Percentiles rank a stretch among this genome's conserved stretches.
phyloP scores from a whole-genome alignment of 1,140 invertebrate species.

The Pseudomyrmex dendroicus region DNA sequence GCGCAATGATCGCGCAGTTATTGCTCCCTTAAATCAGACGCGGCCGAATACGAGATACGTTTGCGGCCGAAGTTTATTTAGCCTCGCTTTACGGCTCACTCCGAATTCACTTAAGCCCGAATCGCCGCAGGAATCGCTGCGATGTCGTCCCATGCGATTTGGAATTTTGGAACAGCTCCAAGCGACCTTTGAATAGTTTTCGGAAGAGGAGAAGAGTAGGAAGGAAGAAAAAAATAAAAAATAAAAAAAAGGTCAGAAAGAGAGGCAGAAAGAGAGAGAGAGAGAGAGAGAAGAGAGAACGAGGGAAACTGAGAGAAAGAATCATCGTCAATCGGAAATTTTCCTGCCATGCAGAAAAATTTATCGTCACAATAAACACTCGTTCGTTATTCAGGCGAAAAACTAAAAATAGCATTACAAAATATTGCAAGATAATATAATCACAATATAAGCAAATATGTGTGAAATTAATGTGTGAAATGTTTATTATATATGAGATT shows the following conservation, averaged over 20 bases:
- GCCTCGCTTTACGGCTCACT: conserved; percentile 82
- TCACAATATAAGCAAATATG: background rate
- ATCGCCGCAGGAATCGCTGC: conserved; percentile 76
- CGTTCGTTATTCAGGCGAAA: conserved; percentile 13
- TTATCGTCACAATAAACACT: conserved; percentile 60
- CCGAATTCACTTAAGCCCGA: conserved; percentile 82
- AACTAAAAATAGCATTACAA: conserved; percentile 24
- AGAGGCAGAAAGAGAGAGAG: conserved; percentile 27
- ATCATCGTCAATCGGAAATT: conserved; percentile 63
- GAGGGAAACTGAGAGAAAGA: conserved; percentile 38
- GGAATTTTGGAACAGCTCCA: conserved; percentile 83
- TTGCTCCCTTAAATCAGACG: conserved; percentile 75
- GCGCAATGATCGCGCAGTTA: conserved; percentile 43
- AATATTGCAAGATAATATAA: conserved; percentile 1
- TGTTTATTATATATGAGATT: background rate
- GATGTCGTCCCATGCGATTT: conserved; percentile 78
- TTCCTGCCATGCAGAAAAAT: conserved; percentile 44
- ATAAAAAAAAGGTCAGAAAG: conserved; percentile 51
- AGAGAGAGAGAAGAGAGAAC: conserved; percentile 19
- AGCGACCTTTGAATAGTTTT: conserved; percentile 83
- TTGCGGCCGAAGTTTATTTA: conserved; percentile 81
- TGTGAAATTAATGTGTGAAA: too few species aligned
- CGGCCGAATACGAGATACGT: conserved; percentile 71
- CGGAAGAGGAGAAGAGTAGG: conserved; percentile 63
- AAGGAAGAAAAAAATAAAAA: conserved; percentile 36